A percentile compares a stretch with the other conserved stretches of the same genome.
These are phyloP conservation scores for Carposina sasakii DNA, from an alignment of 1,140 invertebrate species.

Conservation along the genomic window DNA sequence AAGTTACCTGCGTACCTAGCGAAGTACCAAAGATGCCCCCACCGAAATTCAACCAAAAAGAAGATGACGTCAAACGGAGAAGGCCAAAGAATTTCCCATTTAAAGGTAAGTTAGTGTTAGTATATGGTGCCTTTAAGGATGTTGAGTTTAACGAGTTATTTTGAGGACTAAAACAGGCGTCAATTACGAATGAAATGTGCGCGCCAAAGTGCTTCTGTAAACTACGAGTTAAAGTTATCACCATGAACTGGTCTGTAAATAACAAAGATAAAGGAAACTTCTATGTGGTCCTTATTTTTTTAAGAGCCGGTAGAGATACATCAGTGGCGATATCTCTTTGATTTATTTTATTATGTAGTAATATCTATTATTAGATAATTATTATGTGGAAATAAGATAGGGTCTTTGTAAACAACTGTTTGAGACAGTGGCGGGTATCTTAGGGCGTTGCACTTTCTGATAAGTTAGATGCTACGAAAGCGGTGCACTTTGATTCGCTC, in stretches of 20 bases:
- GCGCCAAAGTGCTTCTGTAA: too few relatives aligned
- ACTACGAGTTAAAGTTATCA: too few relatives aligned
- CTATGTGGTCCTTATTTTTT: too few relatives aligned
- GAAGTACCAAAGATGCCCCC: constrained; percentile 65
- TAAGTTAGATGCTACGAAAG: constrained; percentile 19
- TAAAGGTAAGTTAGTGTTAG: constrained; percentile 45
- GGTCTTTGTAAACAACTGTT: constrained; percentile 60
- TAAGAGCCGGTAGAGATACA: too few relatives aligned
- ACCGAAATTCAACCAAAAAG: constrained; percentile 40
- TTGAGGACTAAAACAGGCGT: too few relatives aligned
- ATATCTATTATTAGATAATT: constrained; percentile 60
- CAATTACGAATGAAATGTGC: too few relatives aligned
- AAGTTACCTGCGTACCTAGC: constrained; percentile 64
- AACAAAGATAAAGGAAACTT: constrained; percentile 31
- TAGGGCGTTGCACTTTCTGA: constrained; percentile 53
- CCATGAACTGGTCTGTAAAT: too few relatives aligned
- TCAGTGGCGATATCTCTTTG: too few relatives aligned
- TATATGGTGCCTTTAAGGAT: not conserved
- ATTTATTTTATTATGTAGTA: too few relatives aligned
- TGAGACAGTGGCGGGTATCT: constrained; percentile 44
- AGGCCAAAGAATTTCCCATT: constrained; percentile 59
- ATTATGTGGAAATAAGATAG: constrained; percentile 47
- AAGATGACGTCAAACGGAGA: constrained; percentile 52
- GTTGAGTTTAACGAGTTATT: too few relatives aligned
- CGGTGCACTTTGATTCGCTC: not conserved